These are phyloP conservation scores for Drosophila emarginata DNA, from an alignment of 2,888 invertebrate species.

Conservation along the genomic window DNA sequence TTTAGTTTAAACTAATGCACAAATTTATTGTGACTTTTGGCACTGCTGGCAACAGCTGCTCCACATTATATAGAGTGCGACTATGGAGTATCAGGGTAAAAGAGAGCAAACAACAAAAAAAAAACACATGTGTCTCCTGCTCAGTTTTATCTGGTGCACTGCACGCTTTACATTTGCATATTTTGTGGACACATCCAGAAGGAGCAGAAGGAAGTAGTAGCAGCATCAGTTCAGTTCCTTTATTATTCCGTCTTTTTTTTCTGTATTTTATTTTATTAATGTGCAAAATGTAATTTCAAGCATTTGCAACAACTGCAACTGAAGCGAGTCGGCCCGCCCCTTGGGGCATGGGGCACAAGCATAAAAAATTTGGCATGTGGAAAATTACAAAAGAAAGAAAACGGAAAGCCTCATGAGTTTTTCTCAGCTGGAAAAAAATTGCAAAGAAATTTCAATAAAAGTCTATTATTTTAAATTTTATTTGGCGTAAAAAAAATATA, in stretches of 20 bases:
- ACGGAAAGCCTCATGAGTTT: constrained; percentile 19
- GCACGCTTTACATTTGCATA: constrained; percentile 74
- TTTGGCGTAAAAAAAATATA: neutral
- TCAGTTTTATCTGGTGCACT: constrained; percentile 66
- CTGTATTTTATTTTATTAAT: constrained; percentile 68
- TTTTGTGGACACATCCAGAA: constrained; percentile 39
- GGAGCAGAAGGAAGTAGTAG: constrained; percentile 33
- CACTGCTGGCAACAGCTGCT: constrained; percentile 73
- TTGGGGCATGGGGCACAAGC: constrained; percentile 8
- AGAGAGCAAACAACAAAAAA: constrained; percentile 17
- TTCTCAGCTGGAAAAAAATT: constrained; percentile 19
- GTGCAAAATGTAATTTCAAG: constrained; percentile 70
- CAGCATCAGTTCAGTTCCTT: constrained; percentile 38
- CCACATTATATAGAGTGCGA: constrained; percentile 58
- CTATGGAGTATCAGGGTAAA: constrained; percentile 35
- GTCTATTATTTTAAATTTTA: neutral
- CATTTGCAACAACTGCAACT: constrained; percentile 45
- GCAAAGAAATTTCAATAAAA: neutral
- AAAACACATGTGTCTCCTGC: constrained; percentile 49
- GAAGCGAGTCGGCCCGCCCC: neutral
- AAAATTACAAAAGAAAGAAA: constrained; percentile 45
- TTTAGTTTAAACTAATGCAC: constrained; percentile 57
- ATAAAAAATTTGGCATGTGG: constrained; percentile 52
- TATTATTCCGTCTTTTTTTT: constrained; percentile 22
- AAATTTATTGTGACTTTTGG: constrained; percentile 77